These are phyloP conservation scores for Hippocampus zosterae DNA, from an alignment of 2,113 vertebrate genomes.

Conservation along the genomic window DNA sequence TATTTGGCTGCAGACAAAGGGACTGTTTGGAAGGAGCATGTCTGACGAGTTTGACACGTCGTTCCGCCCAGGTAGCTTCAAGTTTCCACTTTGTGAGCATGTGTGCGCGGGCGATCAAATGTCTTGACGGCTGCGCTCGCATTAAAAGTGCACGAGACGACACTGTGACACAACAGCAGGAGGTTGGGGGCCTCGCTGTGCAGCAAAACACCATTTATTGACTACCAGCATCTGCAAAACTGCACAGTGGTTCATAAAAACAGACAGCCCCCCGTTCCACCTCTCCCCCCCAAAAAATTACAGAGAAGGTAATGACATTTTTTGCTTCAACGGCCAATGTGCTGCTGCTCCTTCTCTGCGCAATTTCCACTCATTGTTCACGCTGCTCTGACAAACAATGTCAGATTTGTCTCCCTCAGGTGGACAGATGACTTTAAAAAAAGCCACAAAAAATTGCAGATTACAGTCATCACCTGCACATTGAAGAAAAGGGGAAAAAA, in stretches of 20 bases:
- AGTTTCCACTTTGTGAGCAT: constrained; percentile 16
- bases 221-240: background rate
- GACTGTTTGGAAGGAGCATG: background rate
- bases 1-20: background rate
- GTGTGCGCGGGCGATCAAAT: constrained; percentile 16
- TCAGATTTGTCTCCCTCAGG: constrained; percentile 20
- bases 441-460: background rate
- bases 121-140: constrained; percentile 18
- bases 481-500: no score
- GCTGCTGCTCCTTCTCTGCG: background rate
- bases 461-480: no score
- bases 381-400: background rate
- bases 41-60: background rate
- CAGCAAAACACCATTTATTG: background rate
- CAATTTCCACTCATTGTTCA: background rate
- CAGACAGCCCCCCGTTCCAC: background rate
- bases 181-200: background rate
- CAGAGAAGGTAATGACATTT: no score
- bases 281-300: no score
- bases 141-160: constrained; percentile 64
- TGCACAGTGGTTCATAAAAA: background rate
- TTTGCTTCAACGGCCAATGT: background rate
- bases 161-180: background rate
- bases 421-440: background rate
- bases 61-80: constrained; percentile 13